Percentiles rank a stretch among this genome's conserved stretches.
Evolutionary conservation across 2,113 vertebrate genomes (phyloP).

Genomic region (Corythoichthys intestinalis): DNA sequence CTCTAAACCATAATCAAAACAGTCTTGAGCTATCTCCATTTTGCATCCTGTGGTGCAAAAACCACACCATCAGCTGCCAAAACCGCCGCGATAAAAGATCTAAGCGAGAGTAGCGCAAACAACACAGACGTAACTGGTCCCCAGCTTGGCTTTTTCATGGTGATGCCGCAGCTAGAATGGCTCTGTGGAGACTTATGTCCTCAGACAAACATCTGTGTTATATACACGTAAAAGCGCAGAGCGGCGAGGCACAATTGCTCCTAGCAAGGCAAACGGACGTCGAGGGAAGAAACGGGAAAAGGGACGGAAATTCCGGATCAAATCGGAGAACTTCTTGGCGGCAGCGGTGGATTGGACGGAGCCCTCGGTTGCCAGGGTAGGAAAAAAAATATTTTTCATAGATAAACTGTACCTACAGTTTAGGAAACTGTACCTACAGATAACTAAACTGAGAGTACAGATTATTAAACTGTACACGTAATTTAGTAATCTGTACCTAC

Average conservation of each 20-base stretch:
- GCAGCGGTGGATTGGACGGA: too few relatives aligned
- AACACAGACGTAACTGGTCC: slow-evolving; percentile 37
- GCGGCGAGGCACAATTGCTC: slow-evolving; percentile 1
- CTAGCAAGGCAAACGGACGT: too few relatives aligned
- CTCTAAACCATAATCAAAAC: not conserved
- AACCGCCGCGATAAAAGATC: slow-evolving; percentile 32
- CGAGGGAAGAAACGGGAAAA: too few relatives aligned
- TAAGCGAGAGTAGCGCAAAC: slow-evolving; percentile 43
- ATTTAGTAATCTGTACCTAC: too few relatives aligned
- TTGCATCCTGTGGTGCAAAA: slow-evolving; percentile 34
- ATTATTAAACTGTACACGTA: too few relatives aligned
- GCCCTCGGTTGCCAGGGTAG: too few relatives aligned
- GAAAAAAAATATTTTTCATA: too few relatives aligned
- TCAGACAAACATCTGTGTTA: slow-evolving; percentile 54
- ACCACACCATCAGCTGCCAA: slow-evolving; percentile 24
- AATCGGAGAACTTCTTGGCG: too few relatives aligned
- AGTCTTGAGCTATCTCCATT: not conserved
- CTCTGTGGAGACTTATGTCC: slow-evolving; percentile 47
- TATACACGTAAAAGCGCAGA: slow-evolving; percentile 1
- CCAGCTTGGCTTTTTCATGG: slow-evolving; percentile 19
- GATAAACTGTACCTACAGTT: too few relatives aligned
- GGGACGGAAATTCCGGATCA: too few relatives aligned
- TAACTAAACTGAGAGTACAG: too few relatives aligned
- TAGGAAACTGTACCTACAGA: too few relatives aligned
- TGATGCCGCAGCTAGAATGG: slow-evolving; percentile 31